A percentile compares a stretch with the other conserved stretches of the same genome.
These are phyloP conservation scores for Microcebus ravelobensis DNA, from an alignment of 2,113 vertebrate species.

Conservation along the genomic window DNA sequence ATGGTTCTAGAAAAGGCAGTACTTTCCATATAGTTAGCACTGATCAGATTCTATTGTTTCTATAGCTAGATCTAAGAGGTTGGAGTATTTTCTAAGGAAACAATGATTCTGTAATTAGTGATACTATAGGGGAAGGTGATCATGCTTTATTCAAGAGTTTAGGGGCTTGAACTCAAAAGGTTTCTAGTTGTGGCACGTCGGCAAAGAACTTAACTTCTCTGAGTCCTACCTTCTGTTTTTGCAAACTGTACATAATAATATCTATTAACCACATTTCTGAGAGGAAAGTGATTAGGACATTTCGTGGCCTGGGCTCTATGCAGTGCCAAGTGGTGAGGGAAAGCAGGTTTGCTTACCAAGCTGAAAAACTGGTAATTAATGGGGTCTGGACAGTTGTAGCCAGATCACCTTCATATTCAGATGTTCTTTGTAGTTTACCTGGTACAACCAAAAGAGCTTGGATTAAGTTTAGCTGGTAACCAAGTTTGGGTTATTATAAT, in stretches of 20 bases:
- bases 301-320: background rate
- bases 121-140: background rate
- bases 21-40: background rate
- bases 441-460: background rate
- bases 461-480: background rate
- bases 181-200: background rate
- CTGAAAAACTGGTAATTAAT: background rate
- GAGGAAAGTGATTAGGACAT: background rate
- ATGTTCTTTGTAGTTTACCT: background rate
- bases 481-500: constrained; percentile 9
- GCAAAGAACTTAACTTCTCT: background rate
- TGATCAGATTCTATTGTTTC: background rate
- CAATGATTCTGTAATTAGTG: background rate
- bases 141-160: background rate
- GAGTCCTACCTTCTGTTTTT: constrained; percentile 8
- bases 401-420: background rate
- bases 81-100: background rate
- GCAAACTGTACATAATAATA: background rate
- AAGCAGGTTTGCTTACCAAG: background rate
- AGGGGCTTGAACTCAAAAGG: background rate
- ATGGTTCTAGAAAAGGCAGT: background rate
- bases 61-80: background rate
- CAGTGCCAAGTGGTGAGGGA: background rate
- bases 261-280: background rate
- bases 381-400: background rate